Conservation (phyloP, 2,113 vertebrate genomes). For the Cariama cristata region DNA sequence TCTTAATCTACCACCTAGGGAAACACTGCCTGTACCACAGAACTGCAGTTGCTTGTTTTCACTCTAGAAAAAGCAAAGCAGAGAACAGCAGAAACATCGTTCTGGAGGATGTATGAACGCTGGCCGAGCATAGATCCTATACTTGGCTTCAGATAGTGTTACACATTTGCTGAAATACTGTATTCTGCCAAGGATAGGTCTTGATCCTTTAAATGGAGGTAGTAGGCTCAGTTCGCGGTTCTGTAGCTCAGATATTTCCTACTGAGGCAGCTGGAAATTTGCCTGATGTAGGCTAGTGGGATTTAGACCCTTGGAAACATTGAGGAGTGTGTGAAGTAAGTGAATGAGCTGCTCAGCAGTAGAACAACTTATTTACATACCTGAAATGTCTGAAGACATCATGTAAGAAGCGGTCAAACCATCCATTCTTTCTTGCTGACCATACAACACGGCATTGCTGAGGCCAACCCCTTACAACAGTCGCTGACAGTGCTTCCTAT, state of each 20-base stretch:
- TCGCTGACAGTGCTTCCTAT: not conserved
- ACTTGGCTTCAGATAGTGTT: not conserved
- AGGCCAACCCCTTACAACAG: not conserved
- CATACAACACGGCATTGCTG: not conserved
- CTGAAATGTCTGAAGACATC: not conserved
- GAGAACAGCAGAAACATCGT: not conserved
- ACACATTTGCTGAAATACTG: not conserved
- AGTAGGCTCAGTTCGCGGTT: conserved; percentile 23
- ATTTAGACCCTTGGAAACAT: not conserved
- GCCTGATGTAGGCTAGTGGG: not conserved
- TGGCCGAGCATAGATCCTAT: not conserved
- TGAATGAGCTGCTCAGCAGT: not conserved
- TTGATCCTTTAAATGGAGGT: conserved; percentile 45
- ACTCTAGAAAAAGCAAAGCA: not conserved
- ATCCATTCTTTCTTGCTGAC: not conserved
- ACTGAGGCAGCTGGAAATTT: conserved; percentile 11
- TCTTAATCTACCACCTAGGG: not conserved
- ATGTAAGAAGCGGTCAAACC: not conserved
- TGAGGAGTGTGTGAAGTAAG: not conserved
- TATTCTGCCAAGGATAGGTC: conserved; percentile 11
- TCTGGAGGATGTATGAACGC: not conserved
- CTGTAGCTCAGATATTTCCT: not conserved
- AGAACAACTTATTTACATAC: not conserved
- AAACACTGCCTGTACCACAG: not conserved
- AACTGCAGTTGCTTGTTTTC: not conserved